Percentiles rank a stretch among this genome's conserved stretches.
These are phyloP conservation scores for Platycnemis pennipes DNA, from an alignment of 2,888 invertebrate species.

Conservation along the genomic window DNA sequence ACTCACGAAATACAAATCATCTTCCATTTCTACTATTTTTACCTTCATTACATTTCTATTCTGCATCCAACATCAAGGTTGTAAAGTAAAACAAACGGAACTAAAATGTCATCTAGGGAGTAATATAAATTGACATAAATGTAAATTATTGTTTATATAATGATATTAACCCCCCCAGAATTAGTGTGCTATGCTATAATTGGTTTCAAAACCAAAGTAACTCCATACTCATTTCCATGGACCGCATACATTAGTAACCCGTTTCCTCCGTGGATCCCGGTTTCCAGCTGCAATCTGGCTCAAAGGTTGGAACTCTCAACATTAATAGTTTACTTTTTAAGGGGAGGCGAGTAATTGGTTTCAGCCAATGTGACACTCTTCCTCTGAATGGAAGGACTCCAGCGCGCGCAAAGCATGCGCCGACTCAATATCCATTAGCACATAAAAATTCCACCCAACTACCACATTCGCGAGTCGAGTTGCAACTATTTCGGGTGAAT, in stretches of 20 bases:
- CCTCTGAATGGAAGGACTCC: background rate
- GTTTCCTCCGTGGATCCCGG: background rate
- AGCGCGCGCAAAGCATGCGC: background rate
- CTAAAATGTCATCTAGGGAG: no score
- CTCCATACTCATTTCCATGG: no score
- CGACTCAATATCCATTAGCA: constrained; percentile 24
- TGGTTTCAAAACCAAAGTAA: no score
- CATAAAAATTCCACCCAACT: background rate
- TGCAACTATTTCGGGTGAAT: background rate
- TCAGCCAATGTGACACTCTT: background rate
- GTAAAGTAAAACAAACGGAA: no score
- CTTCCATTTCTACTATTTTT: no score
- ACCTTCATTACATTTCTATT: no score
- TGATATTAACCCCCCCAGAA: no score
- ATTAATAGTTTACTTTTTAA: background rate
- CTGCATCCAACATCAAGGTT: no score
- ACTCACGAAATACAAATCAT: no score
- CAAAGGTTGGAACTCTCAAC: background rate
- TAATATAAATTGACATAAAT: no score
- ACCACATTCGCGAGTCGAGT: background rate
- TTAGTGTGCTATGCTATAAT: no score
- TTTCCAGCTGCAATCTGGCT: background rate
- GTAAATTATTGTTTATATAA: no score
- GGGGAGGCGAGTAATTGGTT: background rate
- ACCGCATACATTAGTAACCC: background rate